Evolutionary conservation across 2,888 invertebrate species (phyloP).

Genomic region (Mesorhabditis belari): DNA sequence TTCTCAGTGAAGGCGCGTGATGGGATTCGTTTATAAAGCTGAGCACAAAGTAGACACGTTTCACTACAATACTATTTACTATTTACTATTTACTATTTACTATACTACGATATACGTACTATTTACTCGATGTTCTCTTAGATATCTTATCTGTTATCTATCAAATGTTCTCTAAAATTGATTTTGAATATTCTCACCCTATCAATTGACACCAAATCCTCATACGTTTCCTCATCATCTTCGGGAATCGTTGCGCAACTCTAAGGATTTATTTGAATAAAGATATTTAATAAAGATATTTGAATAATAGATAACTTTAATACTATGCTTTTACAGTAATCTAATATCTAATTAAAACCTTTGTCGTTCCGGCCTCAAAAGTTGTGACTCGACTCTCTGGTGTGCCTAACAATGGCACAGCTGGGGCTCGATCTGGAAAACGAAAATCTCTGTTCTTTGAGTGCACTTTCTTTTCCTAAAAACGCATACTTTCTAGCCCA

Average conservation of each 20-base stretch:
- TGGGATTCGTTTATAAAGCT: too few species aligned
- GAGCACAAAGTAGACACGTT: too few species aligned
- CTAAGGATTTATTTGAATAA: too few species aligned
- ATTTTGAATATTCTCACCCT: slow-evolving; percentile 18
- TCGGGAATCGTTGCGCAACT: slow-evolving; percentile 50
- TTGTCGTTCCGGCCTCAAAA: slow-evolving; percentile 38
- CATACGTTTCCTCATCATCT: slow-evolving; percentile 36
- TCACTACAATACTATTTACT: too few species aligned
- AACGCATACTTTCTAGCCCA: neutral
- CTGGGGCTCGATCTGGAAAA: slow-evolving; percentile 28
- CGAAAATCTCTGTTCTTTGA: neutral
- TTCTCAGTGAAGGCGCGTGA: too few species aligned
- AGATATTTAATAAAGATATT: too few species aligned
- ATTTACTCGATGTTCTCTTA: too few species aligned
- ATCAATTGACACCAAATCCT: slow-evolving; percentile 46
- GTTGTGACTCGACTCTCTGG: slow-evolving; percentile 47
- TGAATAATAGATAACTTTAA: neutral
- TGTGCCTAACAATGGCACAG: slow-evolving; percentile 33
- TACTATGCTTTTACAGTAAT: neutral
- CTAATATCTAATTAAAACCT: neutral
- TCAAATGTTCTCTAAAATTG: neutral
- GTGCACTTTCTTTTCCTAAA: neutral
- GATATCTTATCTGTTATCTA: too few species aligned
- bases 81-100: too few species aligned
- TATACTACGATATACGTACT: too few species aligned